phyloP scores from a whole-genome alignment of 2,797 vertebrate species.

The Leucoraja ocellata region DNA sequence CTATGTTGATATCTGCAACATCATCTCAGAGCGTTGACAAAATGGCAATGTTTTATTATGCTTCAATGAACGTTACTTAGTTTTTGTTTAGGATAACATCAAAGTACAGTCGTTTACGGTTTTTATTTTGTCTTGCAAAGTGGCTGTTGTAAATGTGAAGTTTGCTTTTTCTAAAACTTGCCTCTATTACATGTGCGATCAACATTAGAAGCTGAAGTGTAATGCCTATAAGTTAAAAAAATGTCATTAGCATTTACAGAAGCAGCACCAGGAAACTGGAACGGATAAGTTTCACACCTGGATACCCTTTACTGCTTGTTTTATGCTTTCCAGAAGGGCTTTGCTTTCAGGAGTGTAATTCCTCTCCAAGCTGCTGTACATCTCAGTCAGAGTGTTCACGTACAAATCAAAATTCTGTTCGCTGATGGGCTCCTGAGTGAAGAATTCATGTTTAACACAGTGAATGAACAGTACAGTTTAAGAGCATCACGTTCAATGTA shows the following conservation, averaged over 20 bases:
- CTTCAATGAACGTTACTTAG: neutral
- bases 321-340: conserved; percentile 97
- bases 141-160: conserved; percentile 72
- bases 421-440: conserved; percentile 87
- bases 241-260: conserved; percentile 60
- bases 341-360: conserved; percentile 98
- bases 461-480: neutral
- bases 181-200: conserved; percentile 48
- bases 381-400: conserved; percentile 97
- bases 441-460: conserved; percentile 44
- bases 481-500: neutral
- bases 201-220: conserved; percentile 51
- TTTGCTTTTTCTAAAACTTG: conserved; percentile 33
- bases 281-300: conserved; percentile 75
- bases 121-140: conserved; percentile 61
- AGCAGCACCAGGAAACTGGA: conserved; percentile 56
- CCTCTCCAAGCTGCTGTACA: conserved; percentile 97
- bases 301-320: conserved; percentile 97
- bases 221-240: conserved; percentile 43
- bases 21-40: neutral
- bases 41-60: neutral
- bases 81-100: conserved; percentile 19
- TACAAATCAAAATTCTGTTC: conserved; percentile 99
- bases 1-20: neutral
- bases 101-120: neutral